Percentiles rank a stretch among this genome's conserved stretches.
Conservation (phyloP, 2,797 vertebrate species). For the Hyperoplus lanceolatus region DNA sequence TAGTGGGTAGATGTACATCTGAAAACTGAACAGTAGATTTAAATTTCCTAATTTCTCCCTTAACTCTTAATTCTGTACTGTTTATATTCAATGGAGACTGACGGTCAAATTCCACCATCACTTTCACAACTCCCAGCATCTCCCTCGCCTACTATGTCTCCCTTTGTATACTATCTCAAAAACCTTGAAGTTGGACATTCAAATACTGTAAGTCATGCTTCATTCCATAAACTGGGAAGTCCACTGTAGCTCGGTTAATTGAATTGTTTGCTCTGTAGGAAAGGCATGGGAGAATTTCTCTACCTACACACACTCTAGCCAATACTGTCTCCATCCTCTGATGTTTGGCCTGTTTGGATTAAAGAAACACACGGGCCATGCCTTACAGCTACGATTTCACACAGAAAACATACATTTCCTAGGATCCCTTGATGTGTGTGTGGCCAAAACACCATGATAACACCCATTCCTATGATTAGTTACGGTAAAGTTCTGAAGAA, state of each 20-base stretch:
- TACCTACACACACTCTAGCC: not conserved
- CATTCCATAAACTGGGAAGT: not conserved
- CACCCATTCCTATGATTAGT: conserved; percentile 49
- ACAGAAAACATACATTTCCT: conserved; percentile 38
- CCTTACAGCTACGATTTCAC: conserved; percentile 39
- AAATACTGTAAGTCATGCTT: conserved; percentile 2
- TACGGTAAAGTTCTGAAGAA: conserved; percentile 39
- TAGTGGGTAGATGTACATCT: not conserved
- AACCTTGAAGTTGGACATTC: not conserved
- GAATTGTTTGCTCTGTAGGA: conserved; percentile 4
- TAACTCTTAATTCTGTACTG: not conserved
- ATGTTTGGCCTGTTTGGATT: conserved; percentile 21
- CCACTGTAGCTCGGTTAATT: conserved; percentile 8
- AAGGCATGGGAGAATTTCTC: conserved; percentile 2
- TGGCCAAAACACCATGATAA: conserved; percentile 9
- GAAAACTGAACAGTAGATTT: too few relatives aligned
- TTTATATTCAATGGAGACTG: not conserved
- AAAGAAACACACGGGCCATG: conserved; percentile 7
- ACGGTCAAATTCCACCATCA: not conserved
- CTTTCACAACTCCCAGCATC: not conserved
- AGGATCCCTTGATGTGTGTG: conserved; percentile 19
- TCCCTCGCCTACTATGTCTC: not conserved
- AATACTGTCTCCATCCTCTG: conserved; percentile 8
- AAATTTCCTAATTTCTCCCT: not conserved
- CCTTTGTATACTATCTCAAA: conserved; percentile 2